A percentile compares a stretch with the other conserved stretches of the same genome.
Evolutionary conservation across 2,888 invertebrate genomes (phyloP).

Genomic region (Leucania comma): DNA sequence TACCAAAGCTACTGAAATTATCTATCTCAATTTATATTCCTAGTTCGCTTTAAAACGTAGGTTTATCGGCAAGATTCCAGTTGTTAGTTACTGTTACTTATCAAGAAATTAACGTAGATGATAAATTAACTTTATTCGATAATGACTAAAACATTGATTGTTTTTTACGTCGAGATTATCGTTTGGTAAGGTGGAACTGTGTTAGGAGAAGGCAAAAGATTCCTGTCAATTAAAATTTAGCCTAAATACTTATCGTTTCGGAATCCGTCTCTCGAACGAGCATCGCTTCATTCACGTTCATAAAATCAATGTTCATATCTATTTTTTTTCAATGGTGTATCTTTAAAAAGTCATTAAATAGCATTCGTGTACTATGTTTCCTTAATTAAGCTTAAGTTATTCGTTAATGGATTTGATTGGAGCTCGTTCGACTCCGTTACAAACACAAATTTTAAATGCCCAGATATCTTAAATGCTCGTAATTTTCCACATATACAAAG

Average conservation of each 20-base stretch:
- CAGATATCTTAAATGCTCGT: conserved; percentile 73
- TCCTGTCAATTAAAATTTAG: conserved; percentile 77
- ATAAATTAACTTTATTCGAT: conserved; percentile 76
- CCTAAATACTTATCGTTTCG: conserved; percentile 79
- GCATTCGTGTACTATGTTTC: conserved; percentile 70
- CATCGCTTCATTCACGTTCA: conserved; percentile 55
- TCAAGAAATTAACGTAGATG: conserved; percentile 84
- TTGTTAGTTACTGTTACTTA: conserved; percentile 84
- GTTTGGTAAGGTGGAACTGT: conserved; percentile 88
- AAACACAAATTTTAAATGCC: conserved; percentile 69
- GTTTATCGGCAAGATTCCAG: conserved; percentile 89
- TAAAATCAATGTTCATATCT: conserved; percentile 62
- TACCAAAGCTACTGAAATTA: conserved; percentile 90
- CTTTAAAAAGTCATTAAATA: conserved; percentile 68
- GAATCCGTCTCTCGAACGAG: conserved; percentile 67
- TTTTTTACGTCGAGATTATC: conserved; percentile 80
- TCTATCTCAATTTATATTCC: conserved; percentile 90
- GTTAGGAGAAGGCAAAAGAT: conserved; percentile 79
- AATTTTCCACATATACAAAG: conserved; percentile 74
- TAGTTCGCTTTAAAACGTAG: conserved; percentile 90
- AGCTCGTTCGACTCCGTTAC: conserved; percentile 70
- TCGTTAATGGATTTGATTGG: conserved; percentile 76
- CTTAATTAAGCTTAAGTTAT: conserved; percentile 79
- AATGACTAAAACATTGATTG: conserved; percentile 74
- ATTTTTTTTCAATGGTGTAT: conserved; percentile 68